These are phyloP conservation scores for Iselma pallidipennis DNA, from an alignment of 2,888 invertebrate genomes.

Conservation along the genomic window DNA sequence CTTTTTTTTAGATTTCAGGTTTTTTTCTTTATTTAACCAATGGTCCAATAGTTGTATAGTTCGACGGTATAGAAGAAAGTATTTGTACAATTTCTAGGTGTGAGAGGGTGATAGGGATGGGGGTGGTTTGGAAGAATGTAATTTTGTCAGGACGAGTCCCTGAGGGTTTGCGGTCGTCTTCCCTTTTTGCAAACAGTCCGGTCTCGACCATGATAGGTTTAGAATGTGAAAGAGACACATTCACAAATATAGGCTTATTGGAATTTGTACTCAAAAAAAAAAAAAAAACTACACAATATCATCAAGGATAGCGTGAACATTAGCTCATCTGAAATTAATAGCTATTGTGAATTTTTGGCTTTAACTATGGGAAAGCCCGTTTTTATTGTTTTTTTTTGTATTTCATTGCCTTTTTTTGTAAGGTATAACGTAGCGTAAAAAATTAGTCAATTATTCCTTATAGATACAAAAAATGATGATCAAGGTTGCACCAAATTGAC, in stretches of 20 bases:
- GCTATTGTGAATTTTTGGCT: too few relatives aligned
- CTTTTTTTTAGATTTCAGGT: background rate
- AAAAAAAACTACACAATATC: too few relatives aligned
- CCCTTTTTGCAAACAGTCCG: constrained; percentile 54
- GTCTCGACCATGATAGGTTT: constrained; percentile 44
- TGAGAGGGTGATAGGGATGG: too few relatives aligned
- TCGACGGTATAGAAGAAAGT: background rate
- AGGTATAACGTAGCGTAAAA: too few relatives aligned
- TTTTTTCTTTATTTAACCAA: background rate
- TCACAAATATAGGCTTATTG: too few relatives aligned
- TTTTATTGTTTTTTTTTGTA: too few relatives aligned
- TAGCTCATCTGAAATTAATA: background rate
- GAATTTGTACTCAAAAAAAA: too few relatives aligned
- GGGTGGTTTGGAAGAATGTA: constrained; percentile 54
- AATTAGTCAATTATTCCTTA: too few relatives aligned
- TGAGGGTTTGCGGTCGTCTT: constrained; percentile 51
- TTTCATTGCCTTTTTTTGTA: too few relatives aligned
- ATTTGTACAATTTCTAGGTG: too few relatives aligned
- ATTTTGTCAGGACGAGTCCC: constrained; percentile 55
- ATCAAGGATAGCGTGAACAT: too few relatives aligned
- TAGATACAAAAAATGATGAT: background rate
- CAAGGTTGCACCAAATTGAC: background rate
- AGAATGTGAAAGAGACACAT: constrained; percentile 42
- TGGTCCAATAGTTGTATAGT: background rate
- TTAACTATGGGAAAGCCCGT: too few relatives aligned